Base-by-base conservation (phyloP, 2,113 vertebrate genomes). In the Malurus elegans region DNA sequence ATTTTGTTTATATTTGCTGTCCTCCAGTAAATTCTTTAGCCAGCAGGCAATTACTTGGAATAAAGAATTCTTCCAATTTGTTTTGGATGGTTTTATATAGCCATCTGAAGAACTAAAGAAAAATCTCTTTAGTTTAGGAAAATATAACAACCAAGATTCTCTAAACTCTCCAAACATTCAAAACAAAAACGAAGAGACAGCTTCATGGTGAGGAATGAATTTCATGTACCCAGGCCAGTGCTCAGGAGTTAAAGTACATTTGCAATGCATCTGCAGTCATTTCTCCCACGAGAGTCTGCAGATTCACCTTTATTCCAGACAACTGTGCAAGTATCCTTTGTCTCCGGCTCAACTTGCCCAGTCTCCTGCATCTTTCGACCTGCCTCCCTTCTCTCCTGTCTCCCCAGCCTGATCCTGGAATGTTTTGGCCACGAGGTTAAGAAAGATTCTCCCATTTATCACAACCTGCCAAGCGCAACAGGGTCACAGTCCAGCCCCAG, bases 401-500 rank as follows among this genome's bases (percentile, higher is more conserved):
- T 93, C 76, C 81, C 51, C 76, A 94, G 10, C 92, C 93, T 78
- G 94, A 95, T 97, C 88, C 50, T 97, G 97, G 96, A 98, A 98
- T 98, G 97, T 95, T 97, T 94, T 97, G 84, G 92, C 96, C 97
- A 97, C 5, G 73, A 98, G 95, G 96, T 98, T 98, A 97, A 97
- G 96, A 96, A 97, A 97, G 96, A 96, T 95, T 93, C 74, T 32
- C 94, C 95, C 97, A 98, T 98, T 97, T 97, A 97, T 98, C 97
- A 97, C 95, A 97, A 97, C 88, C 95, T 98, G 97, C 96, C 97
- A 97, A 97, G 89, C 90, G 94, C 96, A 97, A 97, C 90, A 96
- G 96, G 96, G 93, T 93, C 96, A 96, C 87, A 78, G 90, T 97
- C 91, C 97, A 94, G 69, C 53, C 92, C 93, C 86, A 64, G 62